Base-by-base conservation (phyloP, 2,888 invertebrate genomes). In the Macroteleia sp. region DNA sequence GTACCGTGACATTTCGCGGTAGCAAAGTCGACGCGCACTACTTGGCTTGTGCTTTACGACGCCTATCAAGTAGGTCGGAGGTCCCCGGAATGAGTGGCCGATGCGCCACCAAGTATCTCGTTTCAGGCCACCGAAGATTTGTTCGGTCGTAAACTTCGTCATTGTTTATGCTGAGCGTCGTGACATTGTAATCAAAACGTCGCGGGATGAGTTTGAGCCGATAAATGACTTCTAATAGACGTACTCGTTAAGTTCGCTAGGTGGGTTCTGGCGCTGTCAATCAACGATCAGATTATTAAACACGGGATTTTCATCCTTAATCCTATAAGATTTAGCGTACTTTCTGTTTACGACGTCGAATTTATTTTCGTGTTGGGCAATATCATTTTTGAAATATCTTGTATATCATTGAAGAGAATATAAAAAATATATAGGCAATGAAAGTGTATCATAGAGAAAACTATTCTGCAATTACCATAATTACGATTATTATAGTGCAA, bases 1-100 rank as follows among this genome's bases (percentile, higher is more conserved):
- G 19, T 10, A 48, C 46, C 50, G 42, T 70, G 30, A 59, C 59
- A 50, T 52, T 69, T 70, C 44, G 20, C 52, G 39, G 70, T 70
- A 52, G 61, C 70, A 52, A 70, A 57, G 66, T 57, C 50, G 41
- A 59, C 48, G 50, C 52, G 59, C 69, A 50, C 61, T 52, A 70
- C 52, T 61, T 70, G 44, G 52, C 12, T 32, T 20, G 12, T 46
- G 36, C 42, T 71, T 71, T 62, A 54, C 61, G 46, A 54, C 44
- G 12, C 36, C 54, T 46, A 70, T 70, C 52, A 69, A 59, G 59
- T 70, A 19, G 59, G 59, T 54, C 54, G 36, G 19, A 50, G 69
- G 50, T 50, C 57, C 30, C 28, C 8, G 46, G 12, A 46, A 44
- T 59, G 34, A 41, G 9, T 30, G n/a, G 34, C 46, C 46, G 46